phyloP scores from a whole-genome alignment of 2,888 invertebrate genomes.

The Trichopria drosophilae region DNA sequence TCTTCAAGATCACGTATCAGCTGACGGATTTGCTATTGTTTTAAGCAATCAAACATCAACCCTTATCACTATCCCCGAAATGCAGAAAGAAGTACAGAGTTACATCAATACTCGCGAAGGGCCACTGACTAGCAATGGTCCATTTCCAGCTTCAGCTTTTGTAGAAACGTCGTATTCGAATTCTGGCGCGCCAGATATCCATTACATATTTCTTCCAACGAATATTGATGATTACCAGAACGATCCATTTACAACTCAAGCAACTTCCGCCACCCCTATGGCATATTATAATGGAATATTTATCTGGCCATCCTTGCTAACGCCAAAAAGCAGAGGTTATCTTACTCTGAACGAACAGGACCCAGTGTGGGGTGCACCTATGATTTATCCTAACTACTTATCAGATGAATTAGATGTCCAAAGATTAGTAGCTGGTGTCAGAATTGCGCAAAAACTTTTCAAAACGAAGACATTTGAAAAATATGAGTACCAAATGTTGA shows the following conservation, averaged over 20 bases:
- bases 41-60: constrained; percentile 61
- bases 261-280: not conserved
- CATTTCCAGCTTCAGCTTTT: too few species aligned
- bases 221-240: too few species aligned
- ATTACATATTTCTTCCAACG: too few species aligned
- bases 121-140: too few species aligned
- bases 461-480: not conserved
- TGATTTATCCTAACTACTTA: constrained; percentile 4
- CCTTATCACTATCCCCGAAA: too few species aligned
- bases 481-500: not conserved
- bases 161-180: too few species aligned
- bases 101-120: too few species aligned
- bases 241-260: too few species aligned
- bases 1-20: constrained; percentile 80
- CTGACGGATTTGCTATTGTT: too few species aligned
- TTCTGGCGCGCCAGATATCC: too few species aligned
- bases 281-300: constrained; percentile 27
- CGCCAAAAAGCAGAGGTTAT: constrained; percentile 30
- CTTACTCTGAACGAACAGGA: constrained; percentile 31
- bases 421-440: not conserved
- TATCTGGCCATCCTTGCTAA: constrained; percentile 19
- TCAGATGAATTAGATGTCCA: not conserved
- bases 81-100: too few species aligned
- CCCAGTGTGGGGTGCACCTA: constrained; percentile 3
- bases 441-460: not conserved